Base-by-base conservation (phyloP, 2,113 vertebrate species). In the Rhineura floridana region DNA sequence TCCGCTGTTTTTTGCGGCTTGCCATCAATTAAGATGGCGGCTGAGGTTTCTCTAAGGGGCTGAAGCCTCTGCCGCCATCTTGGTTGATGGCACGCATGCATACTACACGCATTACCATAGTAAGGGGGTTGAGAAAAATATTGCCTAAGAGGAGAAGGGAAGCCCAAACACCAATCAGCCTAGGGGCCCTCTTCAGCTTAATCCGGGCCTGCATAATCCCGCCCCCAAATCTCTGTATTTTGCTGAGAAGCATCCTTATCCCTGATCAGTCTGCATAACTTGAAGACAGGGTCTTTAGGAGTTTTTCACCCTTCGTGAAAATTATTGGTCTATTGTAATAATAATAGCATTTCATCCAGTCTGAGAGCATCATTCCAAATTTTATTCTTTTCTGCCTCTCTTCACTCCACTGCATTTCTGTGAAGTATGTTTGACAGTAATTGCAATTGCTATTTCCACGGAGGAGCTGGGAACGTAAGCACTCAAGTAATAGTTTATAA, bases 401-500 rank as follows among this genome's bases (percentile, higher is more conserved):
- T 59, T 69, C 90, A 89, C 77, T 42, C 9, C 89, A 52, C 11
- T 89, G 46, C 72, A 81, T 81, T 65, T 87, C 89, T 93, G 72
- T 89, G 55, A 86, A 83, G 89, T 76, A 81, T 88, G 13, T 87
- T 90, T 91, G 76, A 44, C 88, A 92, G 86, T 62, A 84, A 46
- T 63, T 84, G 39, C 55, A 79, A 78, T 83, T 48, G 2, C 23
- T 89, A 19, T 72, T 75, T 88, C 88, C 73, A 79, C 81, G 23
- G 67, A 88, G 42, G 62, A 92, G 89, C 70, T 85, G 87, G 88
- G 81, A 93, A 89, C 19, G 80, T 65, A 88, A 80, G 78, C 78
- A 90, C 75, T 89, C n/a, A 83, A 76, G 12, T 86, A 84, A 83
- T 39, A 48, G 72, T 82, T 65, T 76, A 82, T 67, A 30, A 59